Evolutionary conservation across 2,113 vertebrate genomes (phyloP), one percentile per base, ranked within the genome.

Genomic region (Dasyornis broadbenti): DNA sequence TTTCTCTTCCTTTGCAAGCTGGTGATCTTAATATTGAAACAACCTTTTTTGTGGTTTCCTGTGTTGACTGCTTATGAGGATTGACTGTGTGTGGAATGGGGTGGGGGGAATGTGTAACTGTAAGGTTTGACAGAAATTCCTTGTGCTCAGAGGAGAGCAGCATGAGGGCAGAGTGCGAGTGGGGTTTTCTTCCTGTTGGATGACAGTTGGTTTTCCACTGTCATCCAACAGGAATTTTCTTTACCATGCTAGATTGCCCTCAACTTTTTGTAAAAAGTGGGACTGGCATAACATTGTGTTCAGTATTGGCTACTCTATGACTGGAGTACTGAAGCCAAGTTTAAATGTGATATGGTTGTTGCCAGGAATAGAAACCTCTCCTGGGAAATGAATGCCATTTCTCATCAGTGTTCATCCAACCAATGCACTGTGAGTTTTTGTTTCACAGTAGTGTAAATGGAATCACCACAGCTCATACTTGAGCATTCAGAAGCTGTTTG

Each of bases 281-380:
- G 17, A 23, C 64, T 52, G 24, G 33, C 15, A 44, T 75, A 78
- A n/a, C 6, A 0, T 83, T 31, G 18, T 44, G 27, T 69, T 89
- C 76, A n/a, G 7, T 64, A 10, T 56, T 78, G 33, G 26, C 52
- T 86, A 42, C 39, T 83, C 49, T 13, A 10, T 60, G 52, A n/a
- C 60, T 91, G 65, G 44, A 75, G 60, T 60, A 23, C 15, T 68
- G 44, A 81, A 78, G 83, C 53, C 49, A 64, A 1, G 84, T 92
- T 95, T 86, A 92, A 95, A 83, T 84, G 49, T 71, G 76, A 81
- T 78, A 90, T 20, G 47, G 44, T 47, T 75, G 60, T 86, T 85
- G 40, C 64, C 61, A 76, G 61, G 37, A 92, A 89, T 92, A 94
- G 94, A 89, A 93, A 68, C 44, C 28, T 94, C 31, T 90, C 27